Evolutionary conservation across 2,888 invertebrate species (phyloP).

Genomic region (Sclerodermus sp.): DNA sequence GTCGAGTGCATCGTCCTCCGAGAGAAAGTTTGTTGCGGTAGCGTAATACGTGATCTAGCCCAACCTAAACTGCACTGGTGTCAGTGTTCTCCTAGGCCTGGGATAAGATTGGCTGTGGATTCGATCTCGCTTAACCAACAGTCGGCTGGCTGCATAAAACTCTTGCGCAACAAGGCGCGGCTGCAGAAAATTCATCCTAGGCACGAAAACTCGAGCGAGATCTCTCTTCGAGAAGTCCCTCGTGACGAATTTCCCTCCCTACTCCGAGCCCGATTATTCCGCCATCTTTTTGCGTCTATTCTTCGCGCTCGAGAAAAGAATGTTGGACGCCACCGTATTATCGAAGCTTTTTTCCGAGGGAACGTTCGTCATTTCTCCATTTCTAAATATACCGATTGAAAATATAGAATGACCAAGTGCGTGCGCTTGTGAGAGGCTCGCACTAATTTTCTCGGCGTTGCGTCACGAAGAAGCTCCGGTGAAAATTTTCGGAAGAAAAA

Average conservation of each 20-base stretch:
- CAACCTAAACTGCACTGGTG: constrained; percentile 21
- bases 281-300: constrained; percentile 4
- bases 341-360: no score
- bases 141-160: constrained; percentile 32
- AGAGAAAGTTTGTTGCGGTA: constrained; percentile 52
- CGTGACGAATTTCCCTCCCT: no score
- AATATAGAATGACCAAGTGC: no score
- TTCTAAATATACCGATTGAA: no score
- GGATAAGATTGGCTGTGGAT: constrained; percentile 37
- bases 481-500: no score
- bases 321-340: not conserved
- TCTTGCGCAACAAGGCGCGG: constrained; percentile 34
- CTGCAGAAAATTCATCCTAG: constrained; percentile 15
- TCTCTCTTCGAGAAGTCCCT: constrained; percentile 11
- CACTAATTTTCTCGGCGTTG: no score
- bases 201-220: constrained; percentile 27
- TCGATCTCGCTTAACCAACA: constrained; percentile 37
- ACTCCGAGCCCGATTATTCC: not conserved
- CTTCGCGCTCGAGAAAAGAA: not conserved
- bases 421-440: no score
- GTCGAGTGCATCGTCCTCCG: constrained; percentile 53
- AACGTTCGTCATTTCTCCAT: no score
- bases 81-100: constrained; percentile 5
- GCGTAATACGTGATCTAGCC: constrained; percentile 41
- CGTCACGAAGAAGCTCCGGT: no score